Evolutionary conservation across 1,140 invertebrate species (phyloP).

Genomic region (Macrotrachela quadricornifera): DNA sequence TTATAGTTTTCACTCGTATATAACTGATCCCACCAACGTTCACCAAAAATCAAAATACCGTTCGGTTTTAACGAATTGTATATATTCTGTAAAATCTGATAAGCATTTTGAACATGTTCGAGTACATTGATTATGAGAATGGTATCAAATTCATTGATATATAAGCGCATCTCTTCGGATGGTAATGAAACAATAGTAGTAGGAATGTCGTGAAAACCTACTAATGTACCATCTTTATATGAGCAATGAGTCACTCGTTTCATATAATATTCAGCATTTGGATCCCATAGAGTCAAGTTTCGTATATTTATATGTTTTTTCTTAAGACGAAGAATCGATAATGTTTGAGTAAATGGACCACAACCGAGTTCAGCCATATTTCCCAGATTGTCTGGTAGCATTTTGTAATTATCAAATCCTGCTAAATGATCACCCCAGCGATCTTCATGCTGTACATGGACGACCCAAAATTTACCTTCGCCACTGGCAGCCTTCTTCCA

Average conservation of each 20-base stretch:
- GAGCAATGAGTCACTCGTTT: background rate
- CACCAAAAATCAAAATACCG: background rate
- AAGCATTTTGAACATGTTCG: conserved; percentile 1
- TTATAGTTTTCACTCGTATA: too few species aligned
- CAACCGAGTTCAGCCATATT: background rate
- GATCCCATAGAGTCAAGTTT: background rate
- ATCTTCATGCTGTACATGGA: background rate
- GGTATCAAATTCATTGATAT: background rate
- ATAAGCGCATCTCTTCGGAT: background rate
- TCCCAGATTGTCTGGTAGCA: background rate
- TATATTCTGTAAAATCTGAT: background rate
- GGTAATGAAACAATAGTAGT: background rate
- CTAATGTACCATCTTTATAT: background rate
- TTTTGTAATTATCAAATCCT: background rate
- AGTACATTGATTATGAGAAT: background rate
- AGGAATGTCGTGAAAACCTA: too few species aligned
- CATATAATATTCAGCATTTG: background rate
- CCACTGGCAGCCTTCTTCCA: background rate
- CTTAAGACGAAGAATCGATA: background rate
- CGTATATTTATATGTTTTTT: background rate
- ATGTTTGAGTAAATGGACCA: background rate
- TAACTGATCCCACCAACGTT: too few species aligned
- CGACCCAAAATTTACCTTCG: background rate
- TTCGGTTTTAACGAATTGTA: background rate
- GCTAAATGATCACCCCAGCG: background rate